phyloP scores from a whole-genome alignment of 2,797 vertebrate genomes.

The Coreius guichenoti region DNA sequence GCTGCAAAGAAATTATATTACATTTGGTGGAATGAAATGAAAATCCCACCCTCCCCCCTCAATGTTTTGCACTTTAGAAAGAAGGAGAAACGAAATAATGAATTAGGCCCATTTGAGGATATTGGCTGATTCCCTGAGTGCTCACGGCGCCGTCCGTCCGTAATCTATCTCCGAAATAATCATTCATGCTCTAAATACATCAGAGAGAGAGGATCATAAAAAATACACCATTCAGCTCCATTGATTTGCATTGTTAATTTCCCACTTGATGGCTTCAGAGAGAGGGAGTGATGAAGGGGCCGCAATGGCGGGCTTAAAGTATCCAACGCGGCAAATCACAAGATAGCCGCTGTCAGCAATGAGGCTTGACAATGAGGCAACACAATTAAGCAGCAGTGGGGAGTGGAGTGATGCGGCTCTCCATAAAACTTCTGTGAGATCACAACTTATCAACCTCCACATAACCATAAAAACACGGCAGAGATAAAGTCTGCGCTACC shows the following conservation, averaged over 20 bases:
- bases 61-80: conserved; percentile 32
- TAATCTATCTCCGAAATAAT: conserved; percentile 71
- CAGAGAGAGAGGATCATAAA: conserved; percentile 63
- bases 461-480: conserved; percentile 20
- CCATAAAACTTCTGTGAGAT: conserved; percentile 36
- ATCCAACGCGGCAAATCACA: conserved; percentile 41
- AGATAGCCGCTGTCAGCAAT: conserved; percentile 50
- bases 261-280: conserved; percentile 62
- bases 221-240: conserved; percentile 63
- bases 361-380: conserved; percentile 49
- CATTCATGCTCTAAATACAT: conserved; percentile 63
- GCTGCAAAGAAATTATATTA: conserved; percentile 34
- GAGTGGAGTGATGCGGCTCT: conserved; percentile 19
- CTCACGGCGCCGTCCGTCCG: conserved; percentile 49
- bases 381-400: conserved; percentile 19
- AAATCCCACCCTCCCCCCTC: conserved; percentile 4
- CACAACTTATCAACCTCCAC: conserved; percentile 35
- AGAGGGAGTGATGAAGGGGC: conserved; percentile 57
- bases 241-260: conserved; percentile 75
- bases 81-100: conserved; percentile 53
- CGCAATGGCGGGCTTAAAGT: conserved; percentile 48
- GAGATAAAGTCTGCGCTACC: not conserved
- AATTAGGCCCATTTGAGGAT: conserved; percentile 58
- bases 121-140: conserved; percentile 61
- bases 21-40: conserved; percentile 46